A percentile compares a stretch with the other conserved stretches of the same genome.
Evolutionary conservation across 2,888 invertebrate species (phyloP).

Genomic region (Alloplasta piceator): DNA sequence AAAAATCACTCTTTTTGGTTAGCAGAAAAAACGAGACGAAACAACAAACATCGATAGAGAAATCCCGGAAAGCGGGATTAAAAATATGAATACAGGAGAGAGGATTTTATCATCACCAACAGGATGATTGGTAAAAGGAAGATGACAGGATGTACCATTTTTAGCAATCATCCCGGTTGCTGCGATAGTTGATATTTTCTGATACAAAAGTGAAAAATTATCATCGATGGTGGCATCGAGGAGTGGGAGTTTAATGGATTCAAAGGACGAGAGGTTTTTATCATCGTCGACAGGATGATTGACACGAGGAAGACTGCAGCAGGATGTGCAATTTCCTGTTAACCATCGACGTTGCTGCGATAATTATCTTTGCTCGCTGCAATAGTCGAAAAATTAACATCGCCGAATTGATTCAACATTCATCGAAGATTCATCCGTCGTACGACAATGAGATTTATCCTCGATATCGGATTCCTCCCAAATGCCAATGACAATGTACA

Average conservation of each 20-base stretch:
- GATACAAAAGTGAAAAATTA: too few relatives aligned
- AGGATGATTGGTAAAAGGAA: too few relatives aligned
- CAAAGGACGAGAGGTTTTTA: too few relatives aligned
- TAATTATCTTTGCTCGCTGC: background rate
- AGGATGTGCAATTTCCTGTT: background rate
- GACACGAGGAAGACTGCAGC: background rate
- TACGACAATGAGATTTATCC: background rate
- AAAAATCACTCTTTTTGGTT: slow-evolving; percentile 15
- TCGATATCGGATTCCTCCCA: background rate
- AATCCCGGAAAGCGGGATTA: background rate
- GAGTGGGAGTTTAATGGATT: too few relatives aligned
- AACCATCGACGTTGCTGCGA: background rate
- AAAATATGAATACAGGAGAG: background rate
- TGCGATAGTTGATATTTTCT: too few relatives aligned
- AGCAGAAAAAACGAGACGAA: background rate
- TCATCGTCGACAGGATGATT: too few relatives aligned
- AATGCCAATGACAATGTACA: slow-evolving; percentile 9
- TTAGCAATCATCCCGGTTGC: too few relatives aligned
- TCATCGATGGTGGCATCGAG: too few relatives aligned
- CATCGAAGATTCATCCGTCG: background rate
- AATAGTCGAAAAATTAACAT: too few relatives aligned
- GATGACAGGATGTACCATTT: too few relatives aligned
- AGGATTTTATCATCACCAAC: too few relatives aligned
- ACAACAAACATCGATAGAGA: background rate
- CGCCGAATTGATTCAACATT: background rate